Evolutionary conservation across 2,797 vertebrate species (phyloP), one percentile per base, ranked within the genome.

Genomic region (Eulemur mongoz): DNA sequence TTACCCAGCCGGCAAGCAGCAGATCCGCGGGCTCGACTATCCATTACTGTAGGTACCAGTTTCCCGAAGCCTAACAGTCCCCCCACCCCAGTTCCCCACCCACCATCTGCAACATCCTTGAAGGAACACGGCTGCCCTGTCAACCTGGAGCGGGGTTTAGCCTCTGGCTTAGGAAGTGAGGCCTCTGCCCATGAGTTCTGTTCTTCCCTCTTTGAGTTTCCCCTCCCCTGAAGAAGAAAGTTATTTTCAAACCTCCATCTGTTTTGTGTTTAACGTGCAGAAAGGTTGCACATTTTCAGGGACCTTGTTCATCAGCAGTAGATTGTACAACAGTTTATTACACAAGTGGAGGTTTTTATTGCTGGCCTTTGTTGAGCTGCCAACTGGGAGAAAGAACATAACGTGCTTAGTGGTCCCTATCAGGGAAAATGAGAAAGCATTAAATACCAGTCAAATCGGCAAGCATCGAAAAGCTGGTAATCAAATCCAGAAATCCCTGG

Each of bases 241-340:
- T 97, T 98, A 98, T 98, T 98, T 98, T 97, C 97, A 98, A 98
- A 96, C 96, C 95, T 98, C 98, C 98, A 98, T 99, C 98, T 98
- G 98, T 98, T 99, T 99, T 98, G 96, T 76, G 94, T 99, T 99
- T 99, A 98, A 98, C 23, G 98, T 98, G 98, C 97, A 98, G 98
- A 98, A 98, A 98, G 98, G 98, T 98, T 98, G 98, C 97, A 98
- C 98, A 95, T 98, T 98, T 98, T 98, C 98, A 96, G 97, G 97
- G 97, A 98, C 98, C 72, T 25, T 98, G 97, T 97, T 98, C 98
- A 96, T 98, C 98, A 98, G 98, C 75, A 98, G 98, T 98, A 99
- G 98, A 98, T 97, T 98, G 98, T 98, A 98, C 98, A 98, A 97
- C 92, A 97, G 98, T 98, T 98, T 99, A 98, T 98, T 98, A 98